phyloP scores from a whole-genome alignment of 2,888 invertebrate genomes.

The Villa cingulata region DNA sequence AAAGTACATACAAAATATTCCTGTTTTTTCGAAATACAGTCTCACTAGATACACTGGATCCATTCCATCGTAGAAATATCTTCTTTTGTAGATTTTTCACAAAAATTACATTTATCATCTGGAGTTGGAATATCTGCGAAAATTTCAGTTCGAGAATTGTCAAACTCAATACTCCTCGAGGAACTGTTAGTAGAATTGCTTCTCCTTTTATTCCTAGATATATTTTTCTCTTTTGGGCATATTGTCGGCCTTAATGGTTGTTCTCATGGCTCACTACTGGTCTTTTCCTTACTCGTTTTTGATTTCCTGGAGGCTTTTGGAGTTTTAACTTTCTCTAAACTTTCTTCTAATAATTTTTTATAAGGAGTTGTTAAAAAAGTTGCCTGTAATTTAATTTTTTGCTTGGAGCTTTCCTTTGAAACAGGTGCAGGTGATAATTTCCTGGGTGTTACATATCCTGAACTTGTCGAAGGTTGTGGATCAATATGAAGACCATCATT shows the following conservation, averaged over 20 bases:
- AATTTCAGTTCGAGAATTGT: slow-evolving; percentile 4
- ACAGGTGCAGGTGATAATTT: slow-evolving; percentile 10
- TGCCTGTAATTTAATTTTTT: slow-evolving; percentile 5
- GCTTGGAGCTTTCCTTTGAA: not conserved
- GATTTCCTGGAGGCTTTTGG: not conserved
- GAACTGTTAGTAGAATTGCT: slow-evolving; percentile 1
- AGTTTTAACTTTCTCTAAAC: slow-evolving; percentile 4
- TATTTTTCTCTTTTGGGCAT: not conserved
- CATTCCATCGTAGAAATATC: slow-evolving; percentile 5
- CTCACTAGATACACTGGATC: slow-evolving; percentile 7
- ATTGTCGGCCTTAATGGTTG: too few relatives aligned
- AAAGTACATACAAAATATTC: slow-evolving; percentile 6
- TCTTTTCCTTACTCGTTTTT: slow-evolving; percentile 2
- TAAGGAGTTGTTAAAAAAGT: slow-evolving; percentile 8
- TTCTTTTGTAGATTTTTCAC: slow-evolving; percentile 6
- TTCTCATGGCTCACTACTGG: too few relatives aligned
- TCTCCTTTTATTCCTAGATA: not conserved
- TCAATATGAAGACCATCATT: not conserved
- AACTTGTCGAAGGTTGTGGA: not conserved
- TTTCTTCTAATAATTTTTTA: slow-evolving; percentile 8
- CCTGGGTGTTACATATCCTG: slow-evolving; percentile 7
- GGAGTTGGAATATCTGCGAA: not conserved
- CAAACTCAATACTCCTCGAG: slow-evolving; percentile 3
- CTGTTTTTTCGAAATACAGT: slow-evolving; percentile 7
- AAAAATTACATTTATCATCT: slow-evolving; percentile 2